These are phyloP conservation scores for Agrotis puta DNA, from an alignment of 2,888 invertebrate genomes.

Conservation along the genomic window DNA sequence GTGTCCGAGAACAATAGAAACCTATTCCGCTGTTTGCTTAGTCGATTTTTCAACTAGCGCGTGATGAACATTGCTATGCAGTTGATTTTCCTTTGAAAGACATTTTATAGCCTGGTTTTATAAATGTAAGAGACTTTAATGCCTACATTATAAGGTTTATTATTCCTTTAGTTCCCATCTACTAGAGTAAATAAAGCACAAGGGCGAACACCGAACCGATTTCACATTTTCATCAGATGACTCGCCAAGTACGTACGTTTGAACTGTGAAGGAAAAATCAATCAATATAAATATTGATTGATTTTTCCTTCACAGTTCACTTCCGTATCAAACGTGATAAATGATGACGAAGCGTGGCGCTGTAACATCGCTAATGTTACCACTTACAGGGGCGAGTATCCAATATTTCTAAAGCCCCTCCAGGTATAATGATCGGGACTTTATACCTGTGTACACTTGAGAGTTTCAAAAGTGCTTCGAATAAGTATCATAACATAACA, in stretches of 20 bases:
- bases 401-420: slow-evolving; percentile 54
- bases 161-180: background rate
- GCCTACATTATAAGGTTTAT: background rate
- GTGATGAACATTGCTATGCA: slow-evolving; percentile 10
- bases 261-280: too few relatives aligned
- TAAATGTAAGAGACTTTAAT: background rate
- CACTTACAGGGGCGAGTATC: slow-evolving; percentile 62
- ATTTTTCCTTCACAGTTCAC: slow-evolving; percentile 44
- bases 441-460: slow-evolving; percentile 36
- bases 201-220: background rate
- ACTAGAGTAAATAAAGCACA: background rate
- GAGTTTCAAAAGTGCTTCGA: slow-evolving; percentile 41
- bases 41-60: slow-evolving; percentile 24
- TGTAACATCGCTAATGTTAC: slow-evolving; percentile 66
- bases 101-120: background rate
- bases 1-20: slow-evolving; percentile 36
- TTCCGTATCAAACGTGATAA: slow-evolving; percentile 62
- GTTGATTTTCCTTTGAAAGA: slow-evolving; percentile 22
- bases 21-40: slow-evolving; percentile 33
- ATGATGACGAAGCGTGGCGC: slow-evolving; percentile 63
- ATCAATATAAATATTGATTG: slow-evolving; percentile 48
- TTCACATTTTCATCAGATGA: slow-evolving; percentile 24
- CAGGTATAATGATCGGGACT: slow-evolving; percentile 53
- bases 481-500: slow-evolving; percentile 53
- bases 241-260: slow-evolving; percentile 18